Evolutionary conservation across 2,888 invertebrate species (phyloP).

Genomic region (Leptarthrus brevirostris): DNA sequence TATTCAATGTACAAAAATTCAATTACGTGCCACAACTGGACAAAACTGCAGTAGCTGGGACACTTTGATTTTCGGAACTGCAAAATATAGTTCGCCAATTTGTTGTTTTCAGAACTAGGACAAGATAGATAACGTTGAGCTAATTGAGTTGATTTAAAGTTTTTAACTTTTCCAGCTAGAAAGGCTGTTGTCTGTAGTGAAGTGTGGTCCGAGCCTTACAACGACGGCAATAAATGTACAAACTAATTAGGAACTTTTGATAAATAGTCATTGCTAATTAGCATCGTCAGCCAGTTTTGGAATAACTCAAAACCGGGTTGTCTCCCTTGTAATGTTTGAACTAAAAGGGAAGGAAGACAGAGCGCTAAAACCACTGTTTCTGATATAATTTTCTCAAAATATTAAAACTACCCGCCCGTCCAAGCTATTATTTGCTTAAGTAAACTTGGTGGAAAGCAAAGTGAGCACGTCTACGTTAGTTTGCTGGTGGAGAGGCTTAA

Average conservation of each 20-base stretch:
- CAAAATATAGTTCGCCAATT: background rate
- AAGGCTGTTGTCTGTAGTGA: background rate
- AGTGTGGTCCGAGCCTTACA: background rate
- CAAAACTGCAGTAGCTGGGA: too few species aligned
- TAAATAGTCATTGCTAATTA: conserved; percentile 1
- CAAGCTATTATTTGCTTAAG: too few species aligned
- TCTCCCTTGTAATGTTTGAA: too few species aligned
- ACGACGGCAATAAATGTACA: too few species aligned
- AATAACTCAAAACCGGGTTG: too few species aligned
- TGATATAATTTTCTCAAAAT: too few species aligned
- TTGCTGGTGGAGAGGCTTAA: too few species aligned
- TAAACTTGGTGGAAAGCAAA: too few species aligned
- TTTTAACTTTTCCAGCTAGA: background rate
- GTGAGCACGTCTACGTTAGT: too few species aligned
- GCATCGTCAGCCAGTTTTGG: background rate
- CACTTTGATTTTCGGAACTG: background rate
- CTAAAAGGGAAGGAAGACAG: too few species aligned
- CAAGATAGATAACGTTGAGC: background rate
- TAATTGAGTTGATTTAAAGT: conserved; percentile 38
- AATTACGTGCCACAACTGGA: conserved; percentile 21
- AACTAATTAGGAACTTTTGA: conserved; percentile 16
- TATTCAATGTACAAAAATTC: conserved; percentile 29
- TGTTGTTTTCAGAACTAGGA: background rate
- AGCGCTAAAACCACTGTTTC: too few species aligned
- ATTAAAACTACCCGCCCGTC: too few species aligned